A percentile compares a stretch with the other conserved stretches of the same genome.
Evolutionary conservation across 2,888 invertebrate genomes (phyloP).

Genomic region (Campoletis raptor): DNA sequence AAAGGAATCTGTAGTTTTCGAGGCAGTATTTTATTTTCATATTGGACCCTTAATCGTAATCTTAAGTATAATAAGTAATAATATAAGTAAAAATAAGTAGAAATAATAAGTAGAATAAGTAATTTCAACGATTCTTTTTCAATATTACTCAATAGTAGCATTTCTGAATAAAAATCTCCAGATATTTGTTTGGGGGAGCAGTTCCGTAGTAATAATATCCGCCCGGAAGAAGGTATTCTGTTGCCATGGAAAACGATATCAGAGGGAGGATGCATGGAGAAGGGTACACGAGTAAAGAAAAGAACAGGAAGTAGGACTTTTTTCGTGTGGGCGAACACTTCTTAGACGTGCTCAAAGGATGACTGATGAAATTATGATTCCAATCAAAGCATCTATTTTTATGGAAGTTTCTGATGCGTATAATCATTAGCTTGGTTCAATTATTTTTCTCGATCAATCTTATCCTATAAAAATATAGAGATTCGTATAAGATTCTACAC

Average conservation of each 20-base stretch:
- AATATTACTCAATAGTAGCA: background rate
- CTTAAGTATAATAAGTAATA: too few relatives aligned
- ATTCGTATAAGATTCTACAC: background rate
- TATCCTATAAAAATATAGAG: background rate
- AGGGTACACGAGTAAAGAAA: background rate
- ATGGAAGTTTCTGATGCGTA: background rate
- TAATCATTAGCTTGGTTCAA: background rate
- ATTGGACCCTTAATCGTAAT: background rate
- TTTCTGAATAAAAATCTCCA: background rate
- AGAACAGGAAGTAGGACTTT: conserved; percentile 11
- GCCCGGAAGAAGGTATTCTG: conserved; percentile 57
- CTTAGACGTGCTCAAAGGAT: background rate
- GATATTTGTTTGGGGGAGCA: conserved; percentile 18
- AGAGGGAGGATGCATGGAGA: background rate
- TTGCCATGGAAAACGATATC: conserved; percentile 25
- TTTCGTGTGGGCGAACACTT: background rate
- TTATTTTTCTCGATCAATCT: background rate
- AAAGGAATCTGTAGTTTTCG: background rate
- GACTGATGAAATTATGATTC: background rate
- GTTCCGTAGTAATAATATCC: conserved; percentile 47
- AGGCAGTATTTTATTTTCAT: background rate
- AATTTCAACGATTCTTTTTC: background rate
- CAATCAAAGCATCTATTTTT: background rate
- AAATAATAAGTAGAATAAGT: too few relatives aligned
- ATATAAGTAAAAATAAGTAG: too few relatives aligned